A percentile compares a stretch with the other conserved stretches of the same genome.
Evolutionary conservation across 2,113 vertebrate genomes (phyloP).

Genomic region (Romanogobio albipinnatus): DNA sequence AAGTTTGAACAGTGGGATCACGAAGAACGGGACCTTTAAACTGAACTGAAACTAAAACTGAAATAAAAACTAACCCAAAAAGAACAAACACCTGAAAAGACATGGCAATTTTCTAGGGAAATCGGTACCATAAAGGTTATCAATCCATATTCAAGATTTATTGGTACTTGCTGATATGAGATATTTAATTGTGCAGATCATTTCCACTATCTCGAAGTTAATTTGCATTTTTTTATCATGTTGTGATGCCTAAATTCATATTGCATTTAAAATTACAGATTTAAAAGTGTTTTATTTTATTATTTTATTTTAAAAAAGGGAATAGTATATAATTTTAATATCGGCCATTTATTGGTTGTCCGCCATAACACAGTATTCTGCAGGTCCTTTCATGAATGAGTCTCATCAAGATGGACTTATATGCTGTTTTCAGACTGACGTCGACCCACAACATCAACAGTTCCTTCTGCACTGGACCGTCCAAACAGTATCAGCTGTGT

Average conservation of each 20-base stretch:
- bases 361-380: neutral
- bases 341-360: neutral
- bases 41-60: neutral
- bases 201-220: neutral
- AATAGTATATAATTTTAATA: neutral
- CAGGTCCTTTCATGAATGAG: neutral
- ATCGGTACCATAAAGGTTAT: neutral
- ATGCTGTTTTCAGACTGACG: slow-evolving; percentile 73
- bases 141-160: no score
- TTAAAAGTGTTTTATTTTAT: neutral
- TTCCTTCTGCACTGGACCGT: slow-evolving; percentile 78
- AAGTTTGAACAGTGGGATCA: no score
- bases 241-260: neutral
- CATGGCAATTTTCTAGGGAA: neutral
- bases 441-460: slow-evolving; percentile 78
- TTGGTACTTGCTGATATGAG: neutral
- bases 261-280: neutral
- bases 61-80: neutral
- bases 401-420: neutral
- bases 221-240: neutral
- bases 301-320: neutral
- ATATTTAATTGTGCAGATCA: neutral
- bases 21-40: no score
- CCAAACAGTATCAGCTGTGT: slow-evolving; percentile 84
- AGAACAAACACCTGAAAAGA: neutral